Conservation (phyloP, 2,113 vertebrate species). For the Nycticebus coucang region DNA sequence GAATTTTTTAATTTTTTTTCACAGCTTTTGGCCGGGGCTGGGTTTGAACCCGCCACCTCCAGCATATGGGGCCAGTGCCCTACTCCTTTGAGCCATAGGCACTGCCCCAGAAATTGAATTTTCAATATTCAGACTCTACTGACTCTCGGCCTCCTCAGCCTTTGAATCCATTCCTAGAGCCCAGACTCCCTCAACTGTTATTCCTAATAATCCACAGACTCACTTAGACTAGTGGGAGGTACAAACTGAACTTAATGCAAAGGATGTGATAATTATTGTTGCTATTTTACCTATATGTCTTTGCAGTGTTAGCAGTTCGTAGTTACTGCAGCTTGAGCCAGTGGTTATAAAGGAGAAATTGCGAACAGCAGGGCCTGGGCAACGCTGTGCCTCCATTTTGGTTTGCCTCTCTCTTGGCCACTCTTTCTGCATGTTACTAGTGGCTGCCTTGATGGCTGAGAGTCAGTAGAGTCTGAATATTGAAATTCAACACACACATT, state of each 20-base stretch:
- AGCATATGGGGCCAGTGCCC: too few species aligned
- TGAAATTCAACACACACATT: fast-evolving
- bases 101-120: background rate
- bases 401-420: background rate
- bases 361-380: fast-evolving
- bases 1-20: background rate
- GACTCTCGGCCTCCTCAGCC: background rate
- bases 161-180: fast-evolving
- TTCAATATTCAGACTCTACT: background rate
- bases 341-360: background rate
- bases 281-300: background rate
- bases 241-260: background rate
- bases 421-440: background rate
- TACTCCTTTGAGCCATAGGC: too few species aligned
- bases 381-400: background rate
- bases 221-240: too few species aligned
- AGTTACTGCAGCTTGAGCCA: background rate
- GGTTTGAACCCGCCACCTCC: too few species aligned
- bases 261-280: background rate
- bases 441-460: too few species aligned
- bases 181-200: too few species aligned
- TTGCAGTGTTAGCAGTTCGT: too few species aligned
- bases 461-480: too few species aligned
- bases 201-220: background rate
- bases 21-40: too few species aligned